Conservation (phyloP, 2,888 invertebrate species). For the Biston betularia region DNA sequence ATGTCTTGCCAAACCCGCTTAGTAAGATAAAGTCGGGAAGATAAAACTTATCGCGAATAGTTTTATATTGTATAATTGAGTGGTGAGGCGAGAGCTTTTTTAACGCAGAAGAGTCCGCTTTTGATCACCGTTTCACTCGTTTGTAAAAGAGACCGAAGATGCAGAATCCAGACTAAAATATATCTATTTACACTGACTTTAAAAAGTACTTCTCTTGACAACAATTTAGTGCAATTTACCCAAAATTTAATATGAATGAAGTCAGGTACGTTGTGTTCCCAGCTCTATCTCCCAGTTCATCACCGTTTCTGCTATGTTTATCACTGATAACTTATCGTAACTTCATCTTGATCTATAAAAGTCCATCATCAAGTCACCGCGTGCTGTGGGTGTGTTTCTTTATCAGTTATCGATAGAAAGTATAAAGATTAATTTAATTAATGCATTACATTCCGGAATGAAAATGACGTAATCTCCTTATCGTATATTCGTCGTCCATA, state of each 20-base stretch:
- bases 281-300: conserved; percentile 1
- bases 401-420: conserved; percentile 24
- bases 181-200: too few relatives aligned
- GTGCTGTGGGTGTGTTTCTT: conserved; percentile 34
- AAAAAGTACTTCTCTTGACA: too few relatives aligned
- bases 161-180: too few relatives aligned
- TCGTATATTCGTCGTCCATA: background rate
- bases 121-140: too few relatives aligned
- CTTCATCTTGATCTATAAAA: conserved; percentile 14
- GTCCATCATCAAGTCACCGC: conserved; percentile 12
- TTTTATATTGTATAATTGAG: too few relatives aligned
- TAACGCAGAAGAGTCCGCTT: too few relatives aligned
- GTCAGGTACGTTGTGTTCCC: background rate
- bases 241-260: background rate
- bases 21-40: too few relatives aligned
- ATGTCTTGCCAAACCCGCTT: too few relatives aligned
- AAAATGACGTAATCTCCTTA: conserved; percentile 14
- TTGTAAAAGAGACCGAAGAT: too few relatives aligned
- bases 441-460: conserved; percentile 5
- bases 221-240: too few relatives aligned
- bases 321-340: conserved; percentile 12
- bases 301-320: conserved; percentile 12
- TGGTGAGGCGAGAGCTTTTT: too few relatives aligned
- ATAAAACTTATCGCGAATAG: too few relatives aligned
- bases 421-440: conserved; percentile 17